A percentile compares a stretch with the other conserved stretches of the same genome.
Conservation (phyloP, 2,797 vertebrate genomes). For the Phalanger gymnotis region DNA sequence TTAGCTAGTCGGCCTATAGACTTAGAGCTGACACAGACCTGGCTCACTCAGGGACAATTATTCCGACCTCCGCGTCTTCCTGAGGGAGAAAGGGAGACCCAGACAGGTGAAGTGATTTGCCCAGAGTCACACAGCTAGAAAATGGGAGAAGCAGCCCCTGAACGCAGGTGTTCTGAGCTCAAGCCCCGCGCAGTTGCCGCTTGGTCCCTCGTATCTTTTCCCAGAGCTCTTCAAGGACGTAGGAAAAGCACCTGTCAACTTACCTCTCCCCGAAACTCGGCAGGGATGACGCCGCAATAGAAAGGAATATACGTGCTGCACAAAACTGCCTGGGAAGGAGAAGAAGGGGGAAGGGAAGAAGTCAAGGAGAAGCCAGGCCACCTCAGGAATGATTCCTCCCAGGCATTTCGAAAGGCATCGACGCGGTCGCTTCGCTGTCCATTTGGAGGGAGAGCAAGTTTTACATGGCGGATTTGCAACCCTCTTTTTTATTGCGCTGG, state of each 20-base stretch:
- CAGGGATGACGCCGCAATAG: conserved; percentile 94
- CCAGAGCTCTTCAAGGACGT: not conserved
- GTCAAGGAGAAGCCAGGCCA: not conserved
- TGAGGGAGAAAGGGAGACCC: not conserved
- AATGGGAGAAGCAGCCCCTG: not conserved
- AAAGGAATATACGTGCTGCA: conserved; percentile 93
- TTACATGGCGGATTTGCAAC: not conserved
- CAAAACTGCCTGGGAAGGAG: conserved; percentile 89
- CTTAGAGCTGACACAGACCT: not conserved
- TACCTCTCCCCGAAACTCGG: conserved; percentile 93
- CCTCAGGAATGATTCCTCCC: not conserved
- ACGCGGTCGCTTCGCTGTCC: not conserved
- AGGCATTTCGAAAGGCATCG: not conserved
- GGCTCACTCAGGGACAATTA: not conserved
- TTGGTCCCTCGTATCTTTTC: not conserved
- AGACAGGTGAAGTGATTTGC: no score
- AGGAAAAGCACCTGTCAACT: conserved; percentile 75
- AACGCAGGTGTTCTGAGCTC: not conserved
- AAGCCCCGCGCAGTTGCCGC: not conserved
- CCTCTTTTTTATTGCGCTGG: not conserved
- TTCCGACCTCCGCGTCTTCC: not conserved
- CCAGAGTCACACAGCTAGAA: not conserved
- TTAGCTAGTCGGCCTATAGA: not conserved
- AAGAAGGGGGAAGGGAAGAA: not conserved
- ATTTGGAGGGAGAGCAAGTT: not conserved